Evolutionary conservation across 2,888 invertebrate species (phyloP), one percentile per base, ranked within the genome.

Genomic region (Petrolisthes cinctipes): DNA sequence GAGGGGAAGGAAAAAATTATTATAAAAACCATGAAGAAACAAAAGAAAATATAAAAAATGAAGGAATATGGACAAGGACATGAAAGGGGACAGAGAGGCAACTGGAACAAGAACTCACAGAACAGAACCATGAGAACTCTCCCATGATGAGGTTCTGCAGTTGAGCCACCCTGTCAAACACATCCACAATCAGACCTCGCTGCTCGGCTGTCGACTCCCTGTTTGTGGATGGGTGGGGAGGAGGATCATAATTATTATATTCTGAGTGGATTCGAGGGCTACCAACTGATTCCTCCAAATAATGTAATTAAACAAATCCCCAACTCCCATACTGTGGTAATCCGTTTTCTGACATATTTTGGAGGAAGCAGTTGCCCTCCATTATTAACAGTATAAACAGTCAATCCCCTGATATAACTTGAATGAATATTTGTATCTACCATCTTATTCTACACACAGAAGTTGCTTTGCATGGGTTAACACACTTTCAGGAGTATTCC

Each of bases 191-290:
- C 20, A 83, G 86, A 0, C 78, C 79, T 5, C 83, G 78, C 51
- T 86, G 86, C 71, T 86, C 86, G 0, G 82, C 83, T 14, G 86
- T 79, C 0, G 86, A 82, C 54, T 86, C 86, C 57, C 86, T 86
- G 85, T 9, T 37, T 37, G 37, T 37, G 37, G 37, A 37, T 37
- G n/a, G n/a, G n/a, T 37, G 2, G 37, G 1, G 37, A 37, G 37
- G 37, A 83, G 54, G 51, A 73, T n/a, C 54, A 37, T 23, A 17
- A 73, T 73, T 73, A 14, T 17, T 17, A 11, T 73, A 37, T 37
- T 37, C 37, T 37, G 37, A 66, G 66, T 14, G n/a, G n/a, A 66
- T 11, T n/a, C n/a, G 66, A 66, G 66, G 66, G 66, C 66, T 14
- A 66, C 37, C 37, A 2, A 37, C 37, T 37, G 37, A 37, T 37